Percentiles rank a stretch among this genome's conserved stretches.
phyloP scores from a whole-genome alignment of 2,797 vertebrate species.

The Poeciliopsis infans region DNA sequence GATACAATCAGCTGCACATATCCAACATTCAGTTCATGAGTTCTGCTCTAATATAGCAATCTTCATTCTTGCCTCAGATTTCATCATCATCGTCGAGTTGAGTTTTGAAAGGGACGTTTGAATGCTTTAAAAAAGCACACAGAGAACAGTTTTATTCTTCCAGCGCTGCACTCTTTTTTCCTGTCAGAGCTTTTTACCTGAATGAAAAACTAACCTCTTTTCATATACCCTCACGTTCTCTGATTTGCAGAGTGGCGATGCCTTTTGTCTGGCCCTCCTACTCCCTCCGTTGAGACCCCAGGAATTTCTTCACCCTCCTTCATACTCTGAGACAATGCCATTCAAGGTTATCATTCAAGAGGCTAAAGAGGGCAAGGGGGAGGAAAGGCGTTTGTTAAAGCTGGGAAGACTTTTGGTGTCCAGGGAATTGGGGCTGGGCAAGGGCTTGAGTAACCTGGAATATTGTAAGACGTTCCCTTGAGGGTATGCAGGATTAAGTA shows the following conservation, averaged over 20 bases:
- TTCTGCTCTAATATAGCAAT: slow-evolving; percentile 55
- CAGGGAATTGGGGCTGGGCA: slow-evolving; percentile 54
- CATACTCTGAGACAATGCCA: slow-evolving; percentile 73
- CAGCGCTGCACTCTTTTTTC: slow-evolving; percentile 40
- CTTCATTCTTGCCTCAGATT: slow-evolving; percentile 62
- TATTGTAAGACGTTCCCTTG: slow-evolving; percentile 63
- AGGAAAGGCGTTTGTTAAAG: slow-evolving; percentile 54
- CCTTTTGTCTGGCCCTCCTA: slow-evolving; percentile 75
- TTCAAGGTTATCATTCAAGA: slow-evolving; percentile 81
- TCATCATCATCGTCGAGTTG: slow-evolving; percentile 61
- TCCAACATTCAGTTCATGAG: slow-evolving; percentile 52
- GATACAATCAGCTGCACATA: slow-evolving; percentile 52
- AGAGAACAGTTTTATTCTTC: slow-evolving; percentile 50
- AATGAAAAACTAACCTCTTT: slow-evolving; percentile 67
- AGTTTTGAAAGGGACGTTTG: slow-evolving; percentile 52
- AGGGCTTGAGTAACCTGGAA: slow-evolving; percentile 58
- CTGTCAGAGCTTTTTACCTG: slow-evolving; percentile 65
- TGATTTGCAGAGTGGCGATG: slow-evolving; percentile 65
- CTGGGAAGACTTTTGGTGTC: slow-evolving; percentile 59
- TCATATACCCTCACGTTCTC: slow-evolving; percentile 60
- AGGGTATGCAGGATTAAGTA: slow-evolving; percentile 34
- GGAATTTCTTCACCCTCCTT: slow-evolving; percentile 73
- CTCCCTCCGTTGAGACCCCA: slow-evolving; percentile 69
- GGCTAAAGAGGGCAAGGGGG: slow-evolving; percentile 62
- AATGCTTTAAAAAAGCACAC: slow-evolving; percentile 39